These are phyloP conservation scores for Crepidodera aurea DNA, from an alignment of 2,888 invertebrate genomes.

Conservation along the genomic window DNA sequence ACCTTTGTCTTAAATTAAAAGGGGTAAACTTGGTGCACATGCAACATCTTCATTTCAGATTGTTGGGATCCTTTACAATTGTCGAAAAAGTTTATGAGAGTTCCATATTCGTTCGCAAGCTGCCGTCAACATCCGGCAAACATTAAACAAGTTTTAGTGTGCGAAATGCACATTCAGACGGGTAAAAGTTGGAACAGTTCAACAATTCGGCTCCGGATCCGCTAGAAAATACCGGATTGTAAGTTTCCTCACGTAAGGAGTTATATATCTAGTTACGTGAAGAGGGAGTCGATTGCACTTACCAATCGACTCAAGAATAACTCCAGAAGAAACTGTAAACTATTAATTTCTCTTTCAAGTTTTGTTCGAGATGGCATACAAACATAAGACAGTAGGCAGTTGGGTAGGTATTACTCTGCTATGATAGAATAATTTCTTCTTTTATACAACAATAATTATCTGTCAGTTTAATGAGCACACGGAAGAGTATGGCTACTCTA, in stretches of 20 bases:
- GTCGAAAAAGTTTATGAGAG: conserved; percentile 37
- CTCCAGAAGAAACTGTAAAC: no score
- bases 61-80: conserved; percentile 28
- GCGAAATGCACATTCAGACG: conserved; percentile 33
- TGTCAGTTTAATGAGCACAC: no score
- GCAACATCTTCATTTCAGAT: conserved; percentile 13
- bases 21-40: neutral
- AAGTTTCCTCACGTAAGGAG: conserved; percentile 57
- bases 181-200: conserved; percentile 37
- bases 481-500: no score
- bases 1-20: neutral
- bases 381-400: no score
- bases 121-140: conserved; percentile 39
- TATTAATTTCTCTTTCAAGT: no score
- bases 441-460: no score
- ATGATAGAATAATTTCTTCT: no score
- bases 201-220: conserved; percentile 29
- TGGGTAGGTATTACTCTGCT: no score
- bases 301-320: no score
- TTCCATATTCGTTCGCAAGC: conserved; percentile 38
- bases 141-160: conserved; percentile 41
- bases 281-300: conserved; percentile 25
- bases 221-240: conserved; percentile 40
- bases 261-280: conserved; percentile 57
- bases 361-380: no score